These are phyloP conservation scores for Cylindroiulus punctatus DNA, from an alignment of 2,888 invertebrate species.

Conservation along the genomic window DNA sequence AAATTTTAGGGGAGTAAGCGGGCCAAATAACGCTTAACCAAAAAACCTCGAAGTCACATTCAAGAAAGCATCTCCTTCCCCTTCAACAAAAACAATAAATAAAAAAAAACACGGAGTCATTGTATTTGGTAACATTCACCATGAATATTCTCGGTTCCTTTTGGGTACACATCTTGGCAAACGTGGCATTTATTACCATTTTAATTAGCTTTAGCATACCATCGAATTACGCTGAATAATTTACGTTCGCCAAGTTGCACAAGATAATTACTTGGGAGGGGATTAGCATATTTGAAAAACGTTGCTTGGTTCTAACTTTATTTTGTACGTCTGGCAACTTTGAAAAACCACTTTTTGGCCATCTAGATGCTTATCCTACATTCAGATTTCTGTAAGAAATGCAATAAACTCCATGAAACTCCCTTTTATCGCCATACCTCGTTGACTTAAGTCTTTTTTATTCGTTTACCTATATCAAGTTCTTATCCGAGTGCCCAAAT, in stretches of 20 bases:
- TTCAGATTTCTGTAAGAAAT: slow-evolving; percentile 2
- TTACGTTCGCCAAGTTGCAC: neutral
- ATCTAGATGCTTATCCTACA: neutral
- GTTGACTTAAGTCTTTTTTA: neutral
- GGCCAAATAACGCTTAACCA: no score
- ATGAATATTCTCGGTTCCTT: neutral
- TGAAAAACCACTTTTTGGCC: neutral
- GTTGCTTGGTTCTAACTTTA: neutral
- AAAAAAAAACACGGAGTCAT: neutral
- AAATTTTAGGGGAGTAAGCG: no score
- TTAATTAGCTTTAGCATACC: neutral
- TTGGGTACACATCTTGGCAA: neutral
- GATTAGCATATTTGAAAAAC: neutral
- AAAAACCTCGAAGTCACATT: no score
- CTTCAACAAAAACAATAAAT: neutral
- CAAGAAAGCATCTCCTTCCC: no score
- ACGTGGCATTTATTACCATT: neutral
- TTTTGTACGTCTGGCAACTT: neutral
- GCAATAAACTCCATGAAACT: neutral
- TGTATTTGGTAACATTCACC: neutral
- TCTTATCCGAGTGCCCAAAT: neutral
- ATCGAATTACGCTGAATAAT: neutral
- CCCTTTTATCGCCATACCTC: neutral
- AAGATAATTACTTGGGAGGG: slow-evolving; percentile 27
- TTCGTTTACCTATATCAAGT: neutral